These are phyloP conservation scores for Tuta absoluta DNA, from an alignment of 2,888 invertebrate species.

Conservation along the genomic window DNA sequence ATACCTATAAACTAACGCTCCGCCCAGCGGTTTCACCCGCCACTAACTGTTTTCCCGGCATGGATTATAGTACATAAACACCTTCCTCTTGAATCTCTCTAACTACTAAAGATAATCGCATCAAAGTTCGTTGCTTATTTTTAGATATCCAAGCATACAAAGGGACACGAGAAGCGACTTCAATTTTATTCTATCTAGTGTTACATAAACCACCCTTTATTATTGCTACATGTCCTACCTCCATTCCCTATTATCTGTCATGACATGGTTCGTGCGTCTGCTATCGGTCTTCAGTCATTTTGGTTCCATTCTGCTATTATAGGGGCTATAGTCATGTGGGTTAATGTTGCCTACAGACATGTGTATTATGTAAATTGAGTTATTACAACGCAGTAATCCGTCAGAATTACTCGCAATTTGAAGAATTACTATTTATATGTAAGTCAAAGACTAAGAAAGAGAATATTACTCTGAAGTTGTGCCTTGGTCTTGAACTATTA, in stretches of 20 bases:
- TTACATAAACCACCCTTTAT: too few relatives aligned
- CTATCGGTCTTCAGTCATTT: background rate
- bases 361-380: constrained; percentile 19
- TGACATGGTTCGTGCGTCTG: constrained; percentile 5
- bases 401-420: background rate
- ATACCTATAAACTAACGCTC: too few relatives aligned
- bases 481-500: background rate
- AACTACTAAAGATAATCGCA: too few relatives aligned
- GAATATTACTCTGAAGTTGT: background rate
- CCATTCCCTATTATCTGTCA: background rate
- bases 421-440: background rate
- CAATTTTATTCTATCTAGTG: too few relatives aligned
- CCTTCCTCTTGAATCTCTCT: too few relatives aligned
- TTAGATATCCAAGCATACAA: too few relatives aligned
- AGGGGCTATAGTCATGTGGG: background rate
- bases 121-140: too few relatives aligned
- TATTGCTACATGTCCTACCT: too few relatives aligned
- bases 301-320: background rate
- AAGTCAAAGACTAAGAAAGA: background rate
- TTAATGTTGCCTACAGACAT: background rate
- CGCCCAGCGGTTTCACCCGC: too few relatives aligned
- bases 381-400: background rate
- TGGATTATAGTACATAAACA: too few relatives aligned
- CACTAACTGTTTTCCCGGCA: too few relatives aligned
- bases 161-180: too few relatives aligned